Conservation (phyloP, 2,797 vertebrate genomes). For the Triplophysa yarkandensis region DNA sequence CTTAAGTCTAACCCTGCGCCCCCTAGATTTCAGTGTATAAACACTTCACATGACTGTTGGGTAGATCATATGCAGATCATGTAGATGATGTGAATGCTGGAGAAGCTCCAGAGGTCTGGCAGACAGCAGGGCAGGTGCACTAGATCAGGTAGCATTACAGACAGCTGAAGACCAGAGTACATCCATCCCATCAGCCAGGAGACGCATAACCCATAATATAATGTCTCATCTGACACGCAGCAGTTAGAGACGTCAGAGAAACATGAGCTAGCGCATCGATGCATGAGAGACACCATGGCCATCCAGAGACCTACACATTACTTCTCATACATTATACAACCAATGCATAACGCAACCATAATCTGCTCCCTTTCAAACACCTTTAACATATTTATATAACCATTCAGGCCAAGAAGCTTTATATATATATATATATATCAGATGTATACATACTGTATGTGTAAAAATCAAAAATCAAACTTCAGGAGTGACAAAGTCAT, state of each 20-base stretch:
- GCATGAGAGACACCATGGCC: conserved; percentile 56
- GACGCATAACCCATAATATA: conserved; percentile 51
- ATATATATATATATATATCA: neutral
- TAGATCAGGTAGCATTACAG: conserved; percentile 64
- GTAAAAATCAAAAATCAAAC: no score
- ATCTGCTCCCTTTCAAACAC: neutral
- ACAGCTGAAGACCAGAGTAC: conserved; percentile 66
- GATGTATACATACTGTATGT: no score
- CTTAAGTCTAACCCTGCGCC: conserved; percentile 10
- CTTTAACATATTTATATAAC: no score
- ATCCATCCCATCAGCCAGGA: conserved; percentile 66
- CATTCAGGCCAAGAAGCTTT: neutral
- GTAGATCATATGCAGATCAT: neutral
- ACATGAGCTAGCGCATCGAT: conserved; percentile 64
- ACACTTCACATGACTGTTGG: conserved; percentile 26
- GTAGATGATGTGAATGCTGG: conserved; percentile 13
- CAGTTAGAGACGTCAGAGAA: conserved; percentile 56
- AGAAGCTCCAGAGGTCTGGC: conserved; percentile 43
- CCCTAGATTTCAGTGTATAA: no score
- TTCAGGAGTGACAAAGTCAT: no score
- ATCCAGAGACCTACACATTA: conserved; percentile 20
- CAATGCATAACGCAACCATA: neutral
- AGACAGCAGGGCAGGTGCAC: conserved; percentile 20
- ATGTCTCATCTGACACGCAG: conserved; percentile 42
- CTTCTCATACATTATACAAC: conserved; percentile 16